These are phyloP conservation scores for Myanophis thanlyinensis DNA, from an alignment of 2,113 vertebrate species.

Conservation along the genomic window DNA sequence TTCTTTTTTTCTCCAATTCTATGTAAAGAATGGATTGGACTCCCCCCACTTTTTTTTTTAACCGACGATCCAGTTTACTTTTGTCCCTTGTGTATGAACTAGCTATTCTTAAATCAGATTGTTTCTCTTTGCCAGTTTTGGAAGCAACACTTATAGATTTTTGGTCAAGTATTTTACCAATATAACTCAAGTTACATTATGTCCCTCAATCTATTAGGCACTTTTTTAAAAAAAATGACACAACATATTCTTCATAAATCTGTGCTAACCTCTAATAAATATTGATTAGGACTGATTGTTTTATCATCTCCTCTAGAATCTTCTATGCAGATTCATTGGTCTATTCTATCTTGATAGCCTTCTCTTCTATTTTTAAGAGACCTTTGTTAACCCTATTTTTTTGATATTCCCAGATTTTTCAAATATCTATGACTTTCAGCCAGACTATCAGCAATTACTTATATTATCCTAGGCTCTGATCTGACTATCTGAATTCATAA, in stretches of 20 bases:
- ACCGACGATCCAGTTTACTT: neutral
- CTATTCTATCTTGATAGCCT: neutral
- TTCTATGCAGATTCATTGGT: neutral
- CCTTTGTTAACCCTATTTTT: neutral
- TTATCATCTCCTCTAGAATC: neutral
- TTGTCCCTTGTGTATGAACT: neutral
- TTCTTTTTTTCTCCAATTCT: neutral
- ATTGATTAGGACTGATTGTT: neutral
- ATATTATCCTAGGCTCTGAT: neutral
- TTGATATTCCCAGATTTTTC: neutral
- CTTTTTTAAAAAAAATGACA: neutral
- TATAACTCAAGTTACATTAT: neutral
- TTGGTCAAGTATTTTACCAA: neutral
- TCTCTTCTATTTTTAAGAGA: neutral
- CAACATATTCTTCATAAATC: neutral
- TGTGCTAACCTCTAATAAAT: neutral
- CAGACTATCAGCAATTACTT: neutral
- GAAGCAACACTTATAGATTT: neutral
- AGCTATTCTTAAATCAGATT: neutral
- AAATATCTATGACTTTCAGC: neutral
- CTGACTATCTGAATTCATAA: neutral
- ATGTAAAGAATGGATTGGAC: neutral
- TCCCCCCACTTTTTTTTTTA: neutral
- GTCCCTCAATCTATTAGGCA: neutral
- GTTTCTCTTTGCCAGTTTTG: neutral